These are phyloP conservation scores for Sycophila texana DNA, from an alignment of 2,888 invertebrate species.

Conservation along the genomic window DNA sequence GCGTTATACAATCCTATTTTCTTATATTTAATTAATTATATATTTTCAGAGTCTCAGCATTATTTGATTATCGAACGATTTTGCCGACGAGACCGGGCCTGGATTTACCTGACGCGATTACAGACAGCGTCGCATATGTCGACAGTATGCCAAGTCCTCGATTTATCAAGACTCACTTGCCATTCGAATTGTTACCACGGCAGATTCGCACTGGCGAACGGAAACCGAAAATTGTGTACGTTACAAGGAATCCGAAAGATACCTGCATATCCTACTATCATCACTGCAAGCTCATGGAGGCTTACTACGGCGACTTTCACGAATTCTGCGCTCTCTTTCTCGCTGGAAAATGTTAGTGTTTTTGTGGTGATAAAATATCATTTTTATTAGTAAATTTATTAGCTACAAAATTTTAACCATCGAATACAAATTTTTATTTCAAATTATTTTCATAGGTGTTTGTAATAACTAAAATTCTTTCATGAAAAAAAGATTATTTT, in stretches of 20 bases:
- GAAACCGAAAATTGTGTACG: constrained; percentile 81
- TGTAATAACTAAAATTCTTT: too few species aligned
- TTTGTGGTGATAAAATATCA: background rate
- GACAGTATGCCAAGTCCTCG: constrained; percentile 77
- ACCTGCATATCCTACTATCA: constrained; percentile 84
- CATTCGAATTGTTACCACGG: constrained; percentile 79
- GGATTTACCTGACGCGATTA: constrained; percentile 61
- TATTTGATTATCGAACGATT: constrained; percentile 74
- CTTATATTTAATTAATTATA: background rate
- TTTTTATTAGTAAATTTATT: too few species aligned
- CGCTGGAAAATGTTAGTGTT: constrained; percentile 77
- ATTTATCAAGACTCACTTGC: constrained; percentile 82
- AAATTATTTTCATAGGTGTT: too few species aligned
- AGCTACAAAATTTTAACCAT: too few species aligned
- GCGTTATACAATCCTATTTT: too few species aligned
- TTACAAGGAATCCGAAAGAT: constrained; percentile 85
- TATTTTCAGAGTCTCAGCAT: constrained; percentile 49
- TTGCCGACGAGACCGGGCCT: constrained; percentile 64
- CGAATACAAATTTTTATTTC: too few species aligned
- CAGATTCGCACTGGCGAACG: constrained; percentile 73
- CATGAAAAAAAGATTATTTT: too few species aligned
- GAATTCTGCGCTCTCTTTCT: constrained; percentile 81
- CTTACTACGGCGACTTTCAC: constrained; percentile 78
- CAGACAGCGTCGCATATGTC: constrained; percentile 68
- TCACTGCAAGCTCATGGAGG: constrained; percentile 80